Evolutionary conservation across 2,113 vertebrate species (phyloP).

Genomic region (Oreotragus oreotragus): DNA sequence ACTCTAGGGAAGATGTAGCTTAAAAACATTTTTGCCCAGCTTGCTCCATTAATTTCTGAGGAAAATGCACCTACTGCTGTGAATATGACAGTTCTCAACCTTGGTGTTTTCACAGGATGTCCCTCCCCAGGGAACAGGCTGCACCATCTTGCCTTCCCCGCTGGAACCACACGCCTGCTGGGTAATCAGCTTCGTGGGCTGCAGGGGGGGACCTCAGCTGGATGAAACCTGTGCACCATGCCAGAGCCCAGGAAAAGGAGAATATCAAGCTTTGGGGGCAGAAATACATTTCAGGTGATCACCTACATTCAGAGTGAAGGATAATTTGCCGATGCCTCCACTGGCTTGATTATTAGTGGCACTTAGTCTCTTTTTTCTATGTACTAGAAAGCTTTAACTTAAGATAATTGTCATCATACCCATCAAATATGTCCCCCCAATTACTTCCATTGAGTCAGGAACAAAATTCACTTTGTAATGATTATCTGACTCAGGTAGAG

Average conservation of each 20-base stretch:
- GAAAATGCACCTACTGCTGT: slow-evolving; percentile 87
- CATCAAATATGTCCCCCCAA: slow-evolving; percentile 83
- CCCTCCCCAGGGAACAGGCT: slow-evolving; percentile 83
- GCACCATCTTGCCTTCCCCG: slow-evolving; percentile 80
- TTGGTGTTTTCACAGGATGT: slow-evolving; percentile 87
- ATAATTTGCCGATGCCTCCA: slow-evolving; percentile 70
- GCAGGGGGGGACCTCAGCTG: slow-evolving; percentile 68
- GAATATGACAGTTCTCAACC: slow-evolving; percentile 88
- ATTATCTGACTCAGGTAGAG: slow-evolving; percentile 93
- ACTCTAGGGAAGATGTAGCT: slow-evolving; percentile 87
- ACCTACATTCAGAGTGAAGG: slow-evolving; percentile 81
- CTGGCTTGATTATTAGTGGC: slow-evolving; percentile 82
- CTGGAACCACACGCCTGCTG: slow-evolving; percentile 80
- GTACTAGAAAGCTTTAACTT: slow-evolving; percentile 79
- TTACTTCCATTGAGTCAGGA: slow-evolving; percentile 84
- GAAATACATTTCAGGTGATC: slow-evolving; percentile 71
- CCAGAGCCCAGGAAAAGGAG: slow-evolving; percentile 73
- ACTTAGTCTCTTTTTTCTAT: slow-evolving; percentile 79
- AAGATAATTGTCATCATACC: slow-evolving; percentile 85
- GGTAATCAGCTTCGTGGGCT: slow-evolving; percentile 78
- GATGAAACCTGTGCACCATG: slow-evolving; percentile 70
- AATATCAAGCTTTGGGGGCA: slow-evolving; percentile 51
- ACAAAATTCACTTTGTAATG: slow-evolving; percentile 93
- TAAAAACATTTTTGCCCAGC: slow-evolving; percentile 86
- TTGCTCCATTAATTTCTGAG: slow-evolving; percentile 89